Percentiles rank a stretch among this genome's conserved stretches.
phyloP scores from a whole-genome alignment of 23 tunicate genomes.

The Ciona savignyi region DNA sequence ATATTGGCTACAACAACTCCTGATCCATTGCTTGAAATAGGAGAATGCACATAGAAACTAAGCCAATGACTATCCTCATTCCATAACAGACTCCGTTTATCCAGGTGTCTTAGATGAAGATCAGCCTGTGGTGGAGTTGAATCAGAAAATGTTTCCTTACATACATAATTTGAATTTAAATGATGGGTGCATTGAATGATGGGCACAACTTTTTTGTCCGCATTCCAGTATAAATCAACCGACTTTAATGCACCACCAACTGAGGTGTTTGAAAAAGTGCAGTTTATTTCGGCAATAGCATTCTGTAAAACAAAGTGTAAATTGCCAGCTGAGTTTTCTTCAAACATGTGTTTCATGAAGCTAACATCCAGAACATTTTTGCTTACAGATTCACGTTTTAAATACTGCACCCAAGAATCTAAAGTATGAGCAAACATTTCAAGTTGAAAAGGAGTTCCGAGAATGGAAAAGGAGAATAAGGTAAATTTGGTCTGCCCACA shows the following conservation, averaged over 20 bases:
- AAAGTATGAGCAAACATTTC: constrained; percentile 32
- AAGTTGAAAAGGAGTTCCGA: constrained; percentile 6
- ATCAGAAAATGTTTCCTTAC: background rate
- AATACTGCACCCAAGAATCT: constrained; percentile 50
- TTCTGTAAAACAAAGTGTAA: constrained; percentile 3
- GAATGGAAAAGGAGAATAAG: background rate
- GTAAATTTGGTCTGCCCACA: constrained; percentile 12
- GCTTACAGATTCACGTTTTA: background rate
- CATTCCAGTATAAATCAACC: constrained; percentile 15
- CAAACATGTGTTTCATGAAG: background rate
- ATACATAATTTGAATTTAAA: constrained; percentile 4
- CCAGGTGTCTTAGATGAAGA: background rate
- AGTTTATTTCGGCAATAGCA: constrained; percentile 11
- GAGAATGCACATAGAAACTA: constrained; percentile 16
- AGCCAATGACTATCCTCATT: constrained; percentile 35
- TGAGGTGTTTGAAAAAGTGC: constrained; percentile 20
- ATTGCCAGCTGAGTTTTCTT: background rate
- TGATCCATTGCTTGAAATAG: background rate
- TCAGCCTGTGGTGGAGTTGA: background rate
- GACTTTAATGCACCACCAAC: constrained; percentile 26
- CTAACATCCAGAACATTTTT: constrained; percentile 36
- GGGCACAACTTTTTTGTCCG: constrained; percentile 3
- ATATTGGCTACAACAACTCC: constrained; percentile 27
- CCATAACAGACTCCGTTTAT: constrained; percentile 11
- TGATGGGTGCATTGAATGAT: constrained; percentile 16